phyloP scores from a whole-genome alignment of 1,140 invertebrate species.

The Lepidotrigona ventralis region DNA sequence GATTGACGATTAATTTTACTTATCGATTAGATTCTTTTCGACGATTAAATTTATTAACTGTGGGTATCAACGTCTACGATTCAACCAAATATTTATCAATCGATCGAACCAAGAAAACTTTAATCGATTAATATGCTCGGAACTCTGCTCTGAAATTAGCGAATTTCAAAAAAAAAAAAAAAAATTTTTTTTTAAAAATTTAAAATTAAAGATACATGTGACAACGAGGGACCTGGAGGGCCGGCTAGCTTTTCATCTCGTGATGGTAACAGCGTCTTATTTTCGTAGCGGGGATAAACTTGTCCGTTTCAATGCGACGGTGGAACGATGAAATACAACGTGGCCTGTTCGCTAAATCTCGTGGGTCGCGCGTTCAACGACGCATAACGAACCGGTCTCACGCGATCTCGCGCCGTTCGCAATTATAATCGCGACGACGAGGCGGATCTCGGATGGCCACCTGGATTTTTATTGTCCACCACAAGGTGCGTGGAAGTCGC shows the following conservation, averaged over 20 bases:
- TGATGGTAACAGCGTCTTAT: neutral
- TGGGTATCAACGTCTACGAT: too few species aligned
- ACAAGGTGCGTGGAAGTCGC: slow-evolving; percentile 11
- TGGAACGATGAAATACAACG: neutral
- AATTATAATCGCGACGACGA: neutral
- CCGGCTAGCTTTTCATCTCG: slow-evolving; percentile 4
- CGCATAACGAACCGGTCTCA: slow-evolving; percentile 20
- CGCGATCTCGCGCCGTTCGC: slow-evolving; percentile 1
- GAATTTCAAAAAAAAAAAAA: neutral
- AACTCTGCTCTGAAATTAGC: neutral
- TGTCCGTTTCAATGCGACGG: neutral
- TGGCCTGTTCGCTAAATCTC: neutral
- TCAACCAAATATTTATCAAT: too few species aligned
- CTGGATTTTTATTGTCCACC: neutral
- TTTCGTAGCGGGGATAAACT: neutral
- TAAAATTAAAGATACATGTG: neutral
- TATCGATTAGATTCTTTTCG: too few species aligned
- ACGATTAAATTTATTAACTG: too few species aligned
- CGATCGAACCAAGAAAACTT: too few species aligned
- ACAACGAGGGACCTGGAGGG: neutral
- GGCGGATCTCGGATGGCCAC: neutral
- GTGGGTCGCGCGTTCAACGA: slow-evolving; percentile 5
- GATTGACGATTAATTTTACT: too few species aligned
- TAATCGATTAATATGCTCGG: too few species aligned
- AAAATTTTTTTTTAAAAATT: too few species aligned